phyloP scores from a whole-genome alignment of 2,113 vertebrate species.

The Callithrix jacchus region DNA sequence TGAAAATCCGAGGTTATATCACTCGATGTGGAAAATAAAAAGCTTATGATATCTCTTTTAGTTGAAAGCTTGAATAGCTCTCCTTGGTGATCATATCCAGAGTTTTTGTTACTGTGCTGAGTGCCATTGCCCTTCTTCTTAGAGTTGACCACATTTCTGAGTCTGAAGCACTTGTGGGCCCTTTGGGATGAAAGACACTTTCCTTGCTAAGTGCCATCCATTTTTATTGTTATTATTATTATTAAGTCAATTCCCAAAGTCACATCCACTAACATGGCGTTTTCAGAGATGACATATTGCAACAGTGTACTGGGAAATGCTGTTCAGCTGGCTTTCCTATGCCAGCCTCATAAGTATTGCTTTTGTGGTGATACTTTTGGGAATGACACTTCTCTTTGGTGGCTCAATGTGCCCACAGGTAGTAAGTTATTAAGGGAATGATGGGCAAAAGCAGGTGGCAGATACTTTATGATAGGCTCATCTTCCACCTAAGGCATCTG shows the following conservation, averaged over 20 bases:
- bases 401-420: conserved; percentile 49
- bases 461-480: conserved; percentile 32
- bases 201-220: conserved; percentile 59
- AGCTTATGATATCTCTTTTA: background rate
- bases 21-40: conserved; percentile 29
- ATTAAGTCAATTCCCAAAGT: conserved; percentile 74
- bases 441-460: conserved; percentile 67
- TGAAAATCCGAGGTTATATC: conserved; percentile 47
- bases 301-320: conserved; percentile 58
- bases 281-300: conserved; percentile 74
- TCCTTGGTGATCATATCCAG: background rate
- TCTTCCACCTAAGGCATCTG: conserved; percentile 66
- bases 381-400: conserved; percentile 59
- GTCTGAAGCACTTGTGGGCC: conserved; percentile 32
- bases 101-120: background rate
- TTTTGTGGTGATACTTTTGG: conserved; percentile 57
- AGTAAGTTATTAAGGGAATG: conserved; percentile 67
- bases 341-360: conserved; percentile 35
- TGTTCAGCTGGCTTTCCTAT: conserved; percentile 47
- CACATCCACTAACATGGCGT: conserved; percentile 59
- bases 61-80: background rate
- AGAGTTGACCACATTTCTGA: conserved; percentile 40
- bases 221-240: conserved; percentile 73
- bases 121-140: background rate
- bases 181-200: conserved; percentile 58